Base-by-base conservation (phyloP, 2,113 vertebrate genomes). In the Cyprinodon brontotheroides region DNA sequence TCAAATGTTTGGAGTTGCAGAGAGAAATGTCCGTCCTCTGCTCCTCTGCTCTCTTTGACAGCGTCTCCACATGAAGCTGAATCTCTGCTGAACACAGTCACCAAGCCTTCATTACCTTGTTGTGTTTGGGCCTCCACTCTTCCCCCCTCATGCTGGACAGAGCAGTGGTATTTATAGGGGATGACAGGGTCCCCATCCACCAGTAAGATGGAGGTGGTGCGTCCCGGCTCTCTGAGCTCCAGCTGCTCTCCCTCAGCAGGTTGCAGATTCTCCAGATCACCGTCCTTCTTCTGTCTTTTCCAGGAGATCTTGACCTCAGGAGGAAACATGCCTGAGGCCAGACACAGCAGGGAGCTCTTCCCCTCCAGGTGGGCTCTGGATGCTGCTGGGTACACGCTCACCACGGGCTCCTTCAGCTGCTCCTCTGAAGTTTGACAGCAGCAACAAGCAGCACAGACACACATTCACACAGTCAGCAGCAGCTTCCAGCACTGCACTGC, bases 251-350 rank as follows among this genome's bases (percentile, higher is more conserved):
- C 65, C 10, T 74, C 63, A 72, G n/a, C 65, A 20, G 40, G 9
- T 11, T 0, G 9, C 65, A 73, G 12, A 3, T 70, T 53, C 65
- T 76, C 61, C 65, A 29, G 29, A 29, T 1, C 29, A 0, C 68
- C 61, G n/a, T 43, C 0, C 17, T 72, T 13, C 65, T 43, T 60
- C 45, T 14, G 65, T 70, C 57, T 78, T 20, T 17, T 81, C 84
- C 78, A 86, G 81, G 71, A 78, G 74, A 86, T 75, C 0, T 1
- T 61, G 64, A 83, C 63, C 77, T 65, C 74, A 11, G 70, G 69
- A 40, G 29, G 83, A 73, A 73, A 65, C 76, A 82, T 82, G 76
- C 0, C 20, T 41, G 79, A 76, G 61, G 83, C 83, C 80, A 86
- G 7, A 75, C 79, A 86, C 76, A 85, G 65, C 69, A 82, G 79